Conservation (phyloP, 2,113 vertebrate species). For the Arothron firmamentum region DNA sequence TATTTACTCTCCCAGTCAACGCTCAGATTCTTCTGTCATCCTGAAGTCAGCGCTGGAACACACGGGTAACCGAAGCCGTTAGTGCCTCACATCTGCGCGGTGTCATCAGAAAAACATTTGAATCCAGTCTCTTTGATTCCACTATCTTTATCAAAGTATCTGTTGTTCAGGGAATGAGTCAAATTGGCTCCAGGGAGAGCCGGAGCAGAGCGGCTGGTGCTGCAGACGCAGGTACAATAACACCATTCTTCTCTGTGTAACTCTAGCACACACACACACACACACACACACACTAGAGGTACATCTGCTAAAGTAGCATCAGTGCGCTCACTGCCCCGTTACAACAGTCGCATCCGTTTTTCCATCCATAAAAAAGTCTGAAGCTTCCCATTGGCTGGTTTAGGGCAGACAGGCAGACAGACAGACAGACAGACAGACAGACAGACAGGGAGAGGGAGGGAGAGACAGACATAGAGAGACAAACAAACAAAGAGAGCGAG, state of each 20-base stretch:
- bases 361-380: constrained; percentile 12
- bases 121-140: not conserved
- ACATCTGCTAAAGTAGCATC: constrained; percentile 24
- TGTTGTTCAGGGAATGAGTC: not conserved
- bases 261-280: constrained; percentile 33
- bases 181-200: constrained; percentile 2
- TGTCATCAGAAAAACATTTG: not conserved
- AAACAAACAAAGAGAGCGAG: too few relatives aligned
- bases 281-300: not conserved
- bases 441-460: not conserved
- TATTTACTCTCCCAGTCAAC: too few relatives aligned
- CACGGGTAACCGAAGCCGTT: too few relatives aligned
- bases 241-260: constrained; percentile 62
- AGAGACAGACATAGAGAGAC: constrained; percentile 19
- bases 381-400: constrained; percentile 31
- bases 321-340: not conserved
- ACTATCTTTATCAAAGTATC: not conserved
- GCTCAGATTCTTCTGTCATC: too few relatives aligned
- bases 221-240: constrained; percentile 57
- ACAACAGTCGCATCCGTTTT: constrained; percentile 7
- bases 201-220: constrained; percentile 28
- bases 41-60: too few relatives aligned
- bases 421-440: constrained; percentile 15
- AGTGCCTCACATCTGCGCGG: too few relatives aligned
- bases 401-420: constrained; percentile 54